Base-by-base conservation (phyloP, 2,797 vertebrate species). In the Parambassis ranga region DNA sequence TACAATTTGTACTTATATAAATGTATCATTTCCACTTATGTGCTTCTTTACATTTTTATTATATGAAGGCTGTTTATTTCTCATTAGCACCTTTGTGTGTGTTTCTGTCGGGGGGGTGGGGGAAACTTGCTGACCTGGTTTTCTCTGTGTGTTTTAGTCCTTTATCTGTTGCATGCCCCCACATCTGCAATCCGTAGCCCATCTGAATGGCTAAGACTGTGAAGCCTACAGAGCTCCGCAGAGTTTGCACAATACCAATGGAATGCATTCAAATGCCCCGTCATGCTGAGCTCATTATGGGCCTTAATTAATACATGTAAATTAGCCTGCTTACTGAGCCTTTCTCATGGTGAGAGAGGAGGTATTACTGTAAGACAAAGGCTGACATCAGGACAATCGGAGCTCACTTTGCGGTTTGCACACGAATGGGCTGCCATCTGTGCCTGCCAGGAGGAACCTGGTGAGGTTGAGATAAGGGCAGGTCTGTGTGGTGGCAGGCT, bases 281-380 rank as follows among this genome's bases (percentile, higher is more conserved):
- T 86, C 86, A 86, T 67, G 83, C 83, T 72, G 89, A 33, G 89
- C 86, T 91, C 89, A 92, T 93, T 90, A 92, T 91, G 69, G 72
- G 84, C 68, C 84, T 92, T 91, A 93, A 94, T 93, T 92, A 92
- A 91, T 90, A 86, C 87, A 89, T 92, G 86, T 84, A 90, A 94
- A 94, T 92, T 60, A 75, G 70, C 69, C 83, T 84, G 87, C 77
- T 87, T 87, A 82, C 76, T 18, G 35, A 31, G n/a, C 72, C 65
- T 88, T 92, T 92, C 73, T 89, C 68, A 83, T 90, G 89, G 60
- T 75, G 68, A 74, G 70, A 35, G 65, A 27, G 57, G 62, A 68
- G 71, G 71, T 43, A 67, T 60, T 46, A 67, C 80, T 79, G 67
- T 71, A 81, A 92, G 78, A 90, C 89, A 90, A 89, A 86, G 81